Conservation (phyloP, 2,113 vertebrate species). For the Daboia siamensis region DNA sequence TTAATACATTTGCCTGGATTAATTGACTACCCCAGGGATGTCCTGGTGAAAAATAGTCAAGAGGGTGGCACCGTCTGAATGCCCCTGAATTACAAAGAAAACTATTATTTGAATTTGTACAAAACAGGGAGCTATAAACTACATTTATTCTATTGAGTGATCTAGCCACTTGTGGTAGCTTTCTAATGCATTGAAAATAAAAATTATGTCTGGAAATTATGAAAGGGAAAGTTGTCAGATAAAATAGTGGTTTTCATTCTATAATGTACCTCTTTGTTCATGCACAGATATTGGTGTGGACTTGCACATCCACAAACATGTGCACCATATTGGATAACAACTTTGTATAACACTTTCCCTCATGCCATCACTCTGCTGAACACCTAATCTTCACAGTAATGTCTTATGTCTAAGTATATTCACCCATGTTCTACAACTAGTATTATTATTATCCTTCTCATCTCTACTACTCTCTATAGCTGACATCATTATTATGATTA, state of each 20-base stretch:
- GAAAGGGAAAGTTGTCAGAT: not conserved
- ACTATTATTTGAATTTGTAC: not conserved
- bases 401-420: not conserved
- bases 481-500: not conserved
- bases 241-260: not conserved
- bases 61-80: not conserved
- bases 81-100: not conserved
- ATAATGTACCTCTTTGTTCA: not conserved
- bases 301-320: not conserved
- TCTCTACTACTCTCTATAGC: not conserved
- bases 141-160: not conserved
- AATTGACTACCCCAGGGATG: not conserved
- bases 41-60: not conserved
- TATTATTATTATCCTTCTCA: not conserved
- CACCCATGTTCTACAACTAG: not conserved
- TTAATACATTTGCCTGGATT: not conserved
- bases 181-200: not conserved
- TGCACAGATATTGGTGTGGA: not conserved
- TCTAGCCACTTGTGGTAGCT: not conserved
- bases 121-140: not conserved
- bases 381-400: not conserved
- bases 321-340: not conserved
- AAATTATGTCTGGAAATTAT: not conserved
- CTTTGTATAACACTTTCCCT: not conserved
- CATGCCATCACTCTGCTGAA: not conserved